Base-by-base conservation (phyloP, 30 jellyfish, hydroid and myxozoan genomes). In the Catostylus mosaicus region DNA sequence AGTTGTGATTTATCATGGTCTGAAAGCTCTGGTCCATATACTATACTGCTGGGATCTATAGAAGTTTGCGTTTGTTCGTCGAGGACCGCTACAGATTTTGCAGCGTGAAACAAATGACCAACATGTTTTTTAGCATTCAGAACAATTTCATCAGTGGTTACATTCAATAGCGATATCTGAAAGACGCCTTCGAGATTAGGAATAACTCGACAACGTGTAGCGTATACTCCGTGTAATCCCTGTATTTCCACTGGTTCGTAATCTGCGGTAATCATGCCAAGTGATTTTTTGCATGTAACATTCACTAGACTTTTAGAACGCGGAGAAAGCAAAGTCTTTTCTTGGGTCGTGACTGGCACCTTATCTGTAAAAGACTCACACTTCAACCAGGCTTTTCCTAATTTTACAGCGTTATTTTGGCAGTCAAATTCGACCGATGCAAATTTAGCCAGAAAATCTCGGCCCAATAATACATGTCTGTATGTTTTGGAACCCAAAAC, bases 171-270 rank as follows among this genome's bases (percentile, higher is more conserved):
- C 3, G 71, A 59, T 7, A 78, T 78, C 33, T 78, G 68, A 63
- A 78, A 78, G 16, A 78, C 29, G 8, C 80, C 89, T 0, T 57
- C 22, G 30, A 78, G 3, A 40, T 59, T 30, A 2, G 79, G 89
- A 9, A 78, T 35, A 30, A 78, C 83, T 36, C 89, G 33, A 46
- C 89, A 78, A 3, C 80, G 83, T 1, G 83, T 78, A 57, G 80
- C 80, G 35, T 78, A 78, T 22, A 57, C 67, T 7, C 89, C 89
- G 1, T 47, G 43, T 24, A 10, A 37, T 10, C 83, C 34, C 6
- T 35, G 31, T 3, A 78, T 2, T 1, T 27, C 46, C 4, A 19
- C 63, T 27, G 79, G 89, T 61, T 78, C 89, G 24, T 59, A 78
- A 63, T 78, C 89, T 36, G 43, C 83, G 29, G 89, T 57, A 19